phyloP scores from a whole-genome alignment of 2,888 invertebrate genomes.

The Drosophila recens region DNA sequence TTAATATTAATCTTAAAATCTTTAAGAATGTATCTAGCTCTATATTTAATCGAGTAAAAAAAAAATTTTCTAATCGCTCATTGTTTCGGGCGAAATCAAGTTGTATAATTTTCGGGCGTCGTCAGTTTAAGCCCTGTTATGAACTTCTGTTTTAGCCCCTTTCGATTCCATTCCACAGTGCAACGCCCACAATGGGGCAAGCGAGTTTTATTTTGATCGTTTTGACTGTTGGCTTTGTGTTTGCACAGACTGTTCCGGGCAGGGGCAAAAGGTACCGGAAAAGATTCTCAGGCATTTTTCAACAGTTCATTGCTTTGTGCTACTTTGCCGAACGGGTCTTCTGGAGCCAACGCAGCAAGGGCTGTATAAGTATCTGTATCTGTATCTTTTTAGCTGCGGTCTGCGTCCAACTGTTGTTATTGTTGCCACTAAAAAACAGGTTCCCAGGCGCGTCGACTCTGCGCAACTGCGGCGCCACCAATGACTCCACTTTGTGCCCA shows the following conservation, averaged over 20 bases:
- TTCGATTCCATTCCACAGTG: constrained; percentile 25
- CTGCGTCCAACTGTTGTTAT: constrained; percentile 25
- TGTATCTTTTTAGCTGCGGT: constrained; percentile 29
- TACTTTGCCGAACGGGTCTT: constrained; percentile 72
- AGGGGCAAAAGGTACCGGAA: constrained; percentile 58
- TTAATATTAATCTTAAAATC: neutral
- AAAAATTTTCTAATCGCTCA: neutral
- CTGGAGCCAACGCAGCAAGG: constrained; percentile 51
- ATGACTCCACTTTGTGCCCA: constrained; percentile 57
- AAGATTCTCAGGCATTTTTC: constrained; percentile 74
- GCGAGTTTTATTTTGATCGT: constrained; percentile 31
- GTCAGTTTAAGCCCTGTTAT: constrained; percentile 10
- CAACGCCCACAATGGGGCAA: constrained; percentile 61
- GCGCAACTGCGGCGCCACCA: constrained; percentile 57
- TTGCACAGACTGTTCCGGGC: constrained; percentile 38
- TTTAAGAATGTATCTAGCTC: neutral
- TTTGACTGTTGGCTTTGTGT: constrained; percentile 53
- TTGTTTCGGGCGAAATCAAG: neutral
- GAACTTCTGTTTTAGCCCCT: constrained; percentile 6
- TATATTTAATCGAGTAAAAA: neutral
- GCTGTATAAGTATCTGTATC: constrained; percentile 36
- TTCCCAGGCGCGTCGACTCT: constrained; percentile 63
- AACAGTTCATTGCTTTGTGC: constrained; percentile 81
- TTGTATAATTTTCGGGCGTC: constrained; percentile 4
- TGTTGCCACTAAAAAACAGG: constrained; percentile 67